phyloP scores from a whole-genome alignment of 2,113 vertebrate species.

The Syngnathoides biaculeatus region DNA sequence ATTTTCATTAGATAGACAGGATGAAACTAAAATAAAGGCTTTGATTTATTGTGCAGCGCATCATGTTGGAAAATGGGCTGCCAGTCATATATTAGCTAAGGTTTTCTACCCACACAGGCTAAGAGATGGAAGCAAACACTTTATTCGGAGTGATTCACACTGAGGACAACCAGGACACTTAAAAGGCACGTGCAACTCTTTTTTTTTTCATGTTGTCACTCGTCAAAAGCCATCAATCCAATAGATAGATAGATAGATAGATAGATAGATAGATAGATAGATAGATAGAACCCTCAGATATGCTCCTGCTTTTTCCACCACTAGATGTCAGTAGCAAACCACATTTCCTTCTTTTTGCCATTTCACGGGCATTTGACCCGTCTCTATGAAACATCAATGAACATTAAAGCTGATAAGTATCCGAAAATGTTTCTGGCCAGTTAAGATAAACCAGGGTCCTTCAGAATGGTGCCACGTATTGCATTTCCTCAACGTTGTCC shows the following conservation, averaged over 20 bases:
- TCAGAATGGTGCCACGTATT: not conserved
- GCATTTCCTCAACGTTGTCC: not conserved
- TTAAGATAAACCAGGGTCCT: too few species aligned
- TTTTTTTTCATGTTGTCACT: not conserved
- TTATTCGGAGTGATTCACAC: not conserved
- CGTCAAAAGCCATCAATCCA: not conserved
- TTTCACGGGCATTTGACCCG: not conserved
- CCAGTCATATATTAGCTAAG: not conserved
- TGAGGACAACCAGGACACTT: not conserved
- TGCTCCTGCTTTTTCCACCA: constrained; percentile 35
- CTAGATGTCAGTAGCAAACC: constrained; percentile 63
- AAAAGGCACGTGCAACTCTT: not conserved
- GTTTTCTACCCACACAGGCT: not conserved
- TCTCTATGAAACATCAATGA: not conserved
- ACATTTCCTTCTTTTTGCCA: constrained; percentile 14
- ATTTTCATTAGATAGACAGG: not conserved
- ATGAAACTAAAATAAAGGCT: not conserved
- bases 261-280: constrained; percentile 5
- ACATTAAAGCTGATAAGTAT: not conserved
- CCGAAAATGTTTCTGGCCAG: not conserved
- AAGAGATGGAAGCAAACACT: not conserved
- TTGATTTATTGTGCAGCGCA: not conserved
- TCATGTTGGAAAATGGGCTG: not conserved
- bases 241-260: constrained; percentile 4
- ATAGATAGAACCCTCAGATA: not conserved